These are phyloP conservation scores for Enteromius radiatus DNA, from an alignment of 2,797 vertebrate genomes.

Conservation along the genomic window DNA sequence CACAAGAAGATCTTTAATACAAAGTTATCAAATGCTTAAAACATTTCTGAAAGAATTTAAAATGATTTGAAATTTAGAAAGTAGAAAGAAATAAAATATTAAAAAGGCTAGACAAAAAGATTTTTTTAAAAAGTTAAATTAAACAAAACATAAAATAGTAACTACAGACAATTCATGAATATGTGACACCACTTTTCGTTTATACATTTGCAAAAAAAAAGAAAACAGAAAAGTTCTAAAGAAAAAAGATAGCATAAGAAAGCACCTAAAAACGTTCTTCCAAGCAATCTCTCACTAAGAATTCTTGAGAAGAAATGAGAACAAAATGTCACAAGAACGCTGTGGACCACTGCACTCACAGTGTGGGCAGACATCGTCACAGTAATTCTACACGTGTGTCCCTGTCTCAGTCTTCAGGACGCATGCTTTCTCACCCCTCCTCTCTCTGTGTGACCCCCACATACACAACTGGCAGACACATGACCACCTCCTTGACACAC, in stretches of 20 bases:
- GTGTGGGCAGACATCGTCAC: not conserved
- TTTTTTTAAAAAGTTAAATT: not conserved
- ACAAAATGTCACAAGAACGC: not conserved
- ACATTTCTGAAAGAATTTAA: not conserved
- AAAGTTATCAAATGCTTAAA: not conserved
- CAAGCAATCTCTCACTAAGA: not conserved
- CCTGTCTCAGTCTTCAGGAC: not conserved
- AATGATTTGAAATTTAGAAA: not conserved
- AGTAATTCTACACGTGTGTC: not conserved
- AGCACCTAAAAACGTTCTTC: not conserved
- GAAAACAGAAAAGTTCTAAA: not conserved
- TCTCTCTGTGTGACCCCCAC: constrained; percentile 20
- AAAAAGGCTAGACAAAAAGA: not conserved
- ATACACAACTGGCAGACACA: constrained; percentile 55
- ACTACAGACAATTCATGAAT: not conserved
- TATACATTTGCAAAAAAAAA: not conserved
- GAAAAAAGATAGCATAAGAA: not conserved
- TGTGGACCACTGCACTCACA: not conserved
- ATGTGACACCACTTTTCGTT: not conserved
- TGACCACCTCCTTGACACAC: constrained; percentile 58
- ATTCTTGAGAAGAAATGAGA: not conserved
- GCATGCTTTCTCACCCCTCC: constrained; percentile 1
- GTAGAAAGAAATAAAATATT: not conserved
- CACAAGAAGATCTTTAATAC: too few relatives aligned
- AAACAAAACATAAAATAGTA: not conserved